Evolutionary conservation across 2,113 vertebrate species (phyloP).

Genomic region (Gorsachius goisagi): DNA sequence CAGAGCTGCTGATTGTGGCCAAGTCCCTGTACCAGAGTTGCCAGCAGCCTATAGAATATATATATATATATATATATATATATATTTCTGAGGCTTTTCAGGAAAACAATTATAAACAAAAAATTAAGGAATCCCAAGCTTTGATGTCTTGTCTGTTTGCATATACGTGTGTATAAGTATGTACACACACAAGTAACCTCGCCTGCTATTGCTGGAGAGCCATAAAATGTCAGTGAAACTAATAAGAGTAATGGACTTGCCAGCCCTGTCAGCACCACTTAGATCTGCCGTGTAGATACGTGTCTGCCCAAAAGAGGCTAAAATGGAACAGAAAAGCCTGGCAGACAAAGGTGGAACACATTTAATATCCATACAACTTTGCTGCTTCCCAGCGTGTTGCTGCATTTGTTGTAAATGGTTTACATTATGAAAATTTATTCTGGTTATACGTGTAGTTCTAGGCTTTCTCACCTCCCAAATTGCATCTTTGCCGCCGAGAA

Average conservation of each 20-base stretch:
- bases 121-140: no score
- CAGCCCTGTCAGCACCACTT: neutral
- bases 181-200: neutral
- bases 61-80: no score
- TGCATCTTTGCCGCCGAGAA: neutral
- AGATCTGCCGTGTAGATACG: neutral
- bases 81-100: no score
- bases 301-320: neutral
- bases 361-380: neutral
- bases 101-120: neutral
- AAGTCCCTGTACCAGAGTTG: neutral
- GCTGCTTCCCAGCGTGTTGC: neutral
- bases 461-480: neutral
- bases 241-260: neutral
- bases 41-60: no score
- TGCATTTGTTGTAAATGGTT: neutral
- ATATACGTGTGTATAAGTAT: neutral
- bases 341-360: neutral
- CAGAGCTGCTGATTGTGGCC: neutral
- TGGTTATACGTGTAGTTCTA: neutral
- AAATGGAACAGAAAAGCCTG: neutral
- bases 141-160: neutral
- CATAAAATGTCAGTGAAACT: neutral
- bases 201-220: neutral
- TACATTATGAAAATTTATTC: neutral